These are phyloP conservation scores for Anolis sagrei DNA, from an alignment of 2,113 vertebrate genomes.

Conservation along the genomic window DNA sequence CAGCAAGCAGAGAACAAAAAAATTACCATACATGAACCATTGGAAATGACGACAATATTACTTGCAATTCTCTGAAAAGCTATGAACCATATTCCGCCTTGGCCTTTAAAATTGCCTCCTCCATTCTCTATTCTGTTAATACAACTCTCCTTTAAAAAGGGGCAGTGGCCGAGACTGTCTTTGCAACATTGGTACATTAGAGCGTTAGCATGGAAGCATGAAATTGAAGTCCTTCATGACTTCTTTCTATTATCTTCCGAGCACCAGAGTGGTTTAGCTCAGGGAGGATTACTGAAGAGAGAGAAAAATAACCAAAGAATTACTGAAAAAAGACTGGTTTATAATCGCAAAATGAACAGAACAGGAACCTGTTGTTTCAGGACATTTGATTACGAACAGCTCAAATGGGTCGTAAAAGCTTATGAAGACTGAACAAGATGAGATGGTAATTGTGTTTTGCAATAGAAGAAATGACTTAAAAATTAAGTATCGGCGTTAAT, in stretches of 20 bases:
- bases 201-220: neutral
- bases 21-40: neutral
- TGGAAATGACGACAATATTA: neutral
- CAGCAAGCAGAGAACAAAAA: neutral
- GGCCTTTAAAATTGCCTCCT: neutral
- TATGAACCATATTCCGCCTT: neutral
- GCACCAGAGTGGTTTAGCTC: neutral
- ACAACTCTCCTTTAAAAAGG: neutral
- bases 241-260: neutral
- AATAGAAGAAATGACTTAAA: too few species aligned
- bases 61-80: neutral
- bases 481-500: too few species aligned
- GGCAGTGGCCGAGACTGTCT: too few species aligned
- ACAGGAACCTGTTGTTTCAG: neutral
- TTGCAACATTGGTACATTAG: neutral
- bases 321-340: neutral
- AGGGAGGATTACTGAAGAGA: neutral
- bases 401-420: neutral
- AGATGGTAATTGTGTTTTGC: too few species aligned
- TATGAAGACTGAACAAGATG: too few species aligned
- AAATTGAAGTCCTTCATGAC: constrained; percentile 11
- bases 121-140: neutral
- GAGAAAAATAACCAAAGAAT: neutral
- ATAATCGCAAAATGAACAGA: neutral
- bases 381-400: neutral